Conservation (phyloP, 1,140 invertebrate species). For the Drepana arcuata region DNA sequence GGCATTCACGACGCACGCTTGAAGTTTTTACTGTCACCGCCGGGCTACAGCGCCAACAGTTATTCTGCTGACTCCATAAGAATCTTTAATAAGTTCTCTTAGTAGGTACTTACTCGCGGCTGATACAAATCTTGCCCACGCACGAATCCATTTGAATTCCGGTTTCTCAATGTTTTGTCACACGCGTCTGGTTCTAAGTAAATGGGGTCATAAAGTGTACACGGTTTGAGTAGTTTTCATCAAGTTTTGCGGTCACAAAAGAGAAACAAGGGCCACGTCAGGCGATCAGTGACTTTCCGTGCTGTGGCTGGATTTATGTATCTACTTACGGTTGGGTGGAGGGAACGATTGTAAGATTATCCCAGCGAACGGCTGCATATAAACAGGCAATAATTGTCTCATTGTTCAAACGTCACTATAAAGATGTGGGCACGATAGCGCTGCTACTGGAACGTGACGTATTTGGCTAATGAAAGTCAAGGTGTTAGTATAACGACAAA, state of each 20-base stretch:
- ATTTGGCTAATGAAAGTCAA: conserved; percentile 22
- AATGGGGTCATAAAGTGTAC: too few species aligned
- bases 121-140: conserved; percentile 7
- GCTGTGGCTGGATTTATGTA: too few species aligned
- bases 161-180: conserved; percentile 11
- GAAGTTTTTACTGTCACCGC: conserved; percentile 28
- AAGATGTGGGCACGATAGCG: conserved; percentile 16
- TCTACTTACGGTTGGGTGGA: too few species aligned
- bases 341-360: conserved; percentile 13
- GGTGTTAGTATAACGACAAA: conserved; percentile 8
- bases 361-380: conserved; percentile 19
- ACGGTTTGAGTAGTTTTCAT: too few species aligned
- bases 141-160: conserved; percentile 6
- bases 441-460: conserved; percentile 16
- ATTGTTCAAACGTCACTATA: conserved; percentile 21
- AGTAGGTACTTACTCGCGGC: too few species aligned
- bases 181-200: too few species aligned
- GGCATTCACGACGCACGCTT: conserved; percentile 26
- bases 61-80: conserved; percentile 21
- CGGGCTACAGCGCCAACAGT: conserved; percentile 20
- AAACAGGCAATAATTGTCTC: conserved; percentile 23
- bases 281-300: too few species aligned
- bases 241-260: neutral
- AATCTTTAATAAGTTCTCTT: conserved; percentile 17
- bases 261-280: too few species aligned